Evolutionary conservation across 2,797 vertebrate species (phyloP), one percentile per base, ranked within the genome.

Genomic region (Ptychadena robeensis): DNA sequence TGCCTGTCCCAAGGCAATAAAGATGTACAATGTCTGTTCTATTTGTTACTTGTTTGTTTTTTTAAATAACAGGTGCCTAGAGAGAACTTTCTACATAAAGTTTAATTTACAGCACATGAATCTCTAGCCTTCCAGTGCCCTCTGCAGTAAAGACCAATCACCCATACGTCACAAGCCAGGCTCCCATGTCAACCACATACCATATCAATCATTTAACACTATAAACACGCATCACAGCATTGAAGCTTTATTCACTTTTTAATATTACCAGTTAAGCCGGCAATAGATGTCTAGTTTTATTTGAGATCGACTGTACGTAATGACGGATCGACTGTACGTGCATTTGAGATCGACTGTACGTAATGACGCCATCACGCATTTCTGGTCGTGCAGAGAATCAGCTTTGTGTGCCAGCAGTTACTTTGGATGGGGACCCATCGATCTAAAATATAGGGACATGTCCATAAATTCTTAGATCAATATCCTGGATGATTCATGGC

Each of bases 131-230:
- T 71, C 68, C 59, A 82, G 67, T 61, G 73, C 81, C 73, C 81
- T 72, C 81, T 77, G 38, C 66, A 82, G 81, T 66, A 63, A 78
- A 37, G 67, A 78, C 48, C 27, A n/a, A 69, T 82, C 38, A 82
- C 35, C 71, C 59, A 72, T 72, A 10, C 65, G 63, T 72, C n/a
- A 44, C 38, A 53, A 37, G 31, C 31, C 27, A 32, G 9, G 25
- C 30, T 78, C 40, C 35, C 25, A 53, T 11, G 25, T 18, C 22
- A 68, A 37, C 30, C 3, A 35, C 32, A 12, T 31, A 27, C 28
- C 32, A 53, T 65, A 76, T 31, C 22, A 76, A 27, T 27, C 35
- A 64, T 30, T 32, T 34, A 78, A 9, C 75, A 68, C 18, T 32
- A 34, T 18, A 15, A 31, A 32, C 30, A n/a, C n/a, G n/a, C n/a